Percentiles rank a stretch among this genome's conserved stretches.
These are phyloP conservation scores for Chaetodon auriga DNA, from an alignment of 2,113 vertebrate genomes.

Conservation along the genomic window DNA sequence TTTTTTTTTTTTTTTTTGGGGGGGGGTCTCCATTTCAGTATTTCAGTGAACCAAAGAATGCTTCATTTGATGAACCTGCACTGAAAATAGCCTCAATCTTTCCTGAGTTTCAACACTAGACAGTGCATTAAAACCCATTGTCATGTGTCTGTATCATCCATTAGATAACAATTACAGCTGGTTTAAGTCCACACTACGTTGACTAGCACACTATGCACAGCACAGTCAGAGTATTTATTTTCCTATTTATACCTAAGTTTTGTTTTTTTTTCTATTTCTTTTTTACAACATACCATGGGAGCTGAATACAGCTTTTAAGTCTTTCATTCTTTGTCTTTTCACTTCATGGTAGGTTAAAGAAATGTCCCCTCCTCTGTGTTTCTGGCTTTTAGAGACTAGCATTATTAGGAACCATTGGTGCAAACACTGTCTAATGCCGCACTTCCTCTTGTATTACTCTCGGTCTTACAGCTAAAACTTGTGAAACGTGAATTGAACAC, in stretches of 20 bases:
- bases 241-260: constrained; percentile 68
- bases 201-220: constrained; percentile 56
- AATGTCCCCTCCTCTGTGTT: not conserved
- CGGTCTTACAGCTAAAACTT: constrained; percentile 43
- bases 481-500: constrained; percentile 35
- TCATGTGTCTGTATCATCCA: constrained; percentile 26
- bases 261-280: constrained; percentile 18
- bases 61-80: constrained; percentile 30
- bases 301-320: constrained; percentile 15
- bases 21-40: constrained; percentile 62
- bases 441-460: constrained; percentile 51
- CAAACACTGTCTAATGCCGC: constrained; percentile 52
- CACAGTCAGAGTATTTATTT: constrained; percentile 77
- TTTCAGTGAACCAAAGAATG: constrained; percentile 69
- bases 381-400: not conserved
- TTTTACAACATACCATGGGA: constrained; percentile 36
- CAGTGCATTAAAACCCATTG: constrained; percentile 34
- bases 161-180: constrained; percentile 21
- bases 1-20: constrained; percentile 60
- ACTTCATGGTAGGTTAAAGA: constrained; percentile 1
- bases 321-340: constrained; percentile 3
- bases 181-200: constrained; percentile 74
- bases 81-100: constrained; percentile 20
- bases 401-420: constrained; percentile 1
- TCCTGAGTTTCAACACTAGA: constrained; percentile 60